Evolutionary conservation across 1,140 invertebrate species (phyloP), one percentile per base, ranked within the genome.

Genomic region (Apolygus lucorum): DNA sequence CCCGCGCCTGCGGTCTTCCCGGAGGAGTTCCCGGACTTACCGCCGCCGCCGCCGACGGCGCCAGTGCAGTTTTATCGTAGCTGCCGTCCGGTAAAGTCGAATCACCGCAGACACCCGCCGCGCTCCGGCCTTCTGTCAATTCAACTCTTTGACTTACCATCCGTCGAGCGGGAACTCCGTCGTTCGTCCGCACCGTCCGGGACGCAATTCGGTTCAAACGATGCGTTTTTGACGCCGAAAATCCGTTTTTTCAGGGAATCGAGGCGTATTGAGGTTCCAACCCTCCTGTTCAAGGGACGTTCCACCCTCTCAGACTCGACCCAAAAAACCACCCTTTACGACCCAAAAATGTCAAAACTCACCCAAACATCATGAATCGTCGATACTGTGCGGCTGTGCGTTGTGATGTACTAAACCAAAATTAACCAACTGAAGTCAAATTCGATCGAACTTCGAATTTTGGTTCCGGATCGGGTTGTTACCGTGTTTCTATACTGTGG

Each of bases 31-130:
- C 34, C 34, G 34, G 4, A 42, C 4, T 17, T 42, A 1, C 27
- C 54, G 8, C 54, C 26, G 62, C 22, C 62, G 22, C 22, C 22
- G 28, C 65, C 26, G 21, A 49, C 24, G 17, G 69, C 69, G 69
- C 65, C 65, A 70, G 69, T 70, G 52, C 28, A 67, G 69, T 70
- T 62, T 67, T 70, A 67, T 70, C 69, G 52, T 42, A 11, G 24
- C 69, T 67, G 69, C 67, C 49, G 64, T 64, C 68, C 52, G 68
- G 21, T 4, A 4, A 21, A 26, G 14, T 28, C 25, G 22, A 49
- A 34, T 63, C 52, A 24, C 59, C 27, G 24, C 68, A n/a, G 21
- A 22, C 69, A 17, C 1, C 26, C 14, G 52, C 26, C 21, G 21
- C 52, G 2, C 26, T 22, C 13, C 42, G 63, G 42, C n/a, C n/a